Evolutionary conservation across 2,888 invertebrate genomes (phyloP), one percentile per base, ranked within the genome.

Genomic region (Dryobotodes eremita): DNA sequence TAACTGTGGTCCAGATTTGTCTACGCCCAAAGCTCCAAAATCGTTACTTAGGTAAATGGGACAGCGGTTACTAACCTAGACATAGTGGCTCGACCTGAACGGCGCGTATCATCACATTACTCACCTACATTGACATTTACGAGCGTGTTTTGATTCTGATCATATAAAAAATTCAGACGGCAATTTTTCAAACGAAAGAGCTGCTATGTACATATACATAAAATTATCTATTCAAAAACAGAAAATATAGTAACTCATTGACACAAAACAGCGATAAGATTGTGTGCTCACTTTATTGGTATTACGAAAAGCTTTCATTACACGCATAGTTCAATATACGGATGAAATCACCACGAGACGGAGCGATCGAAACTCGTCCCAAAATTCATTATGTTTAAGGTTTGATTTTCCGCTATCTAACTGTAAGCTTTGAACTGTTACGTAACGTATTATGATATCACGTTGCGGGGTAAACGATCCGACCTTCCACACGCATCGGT

Each of bases 401-500:
- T 91, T 91, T 78, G 86, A 80, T 91, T 91, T 92, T 87, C 91
- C 89, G 90, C 91, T 91, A 91, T 85, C 86, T 87, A 88, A 88
- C 87, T 83, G 88, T 90, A 90, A 88, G 88, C 90, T 92, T 90
- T 90, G 92, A 92, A 92, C 91, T 92, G 93, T 95, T 95, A 94
- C 92, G 92, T 93, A 95, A 95, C 92, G 92, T 91, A 91, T n/a
- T 93, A 91, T 89, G 92, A 92, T 95, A 95, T 96, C 92, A 91
- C 90, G 91, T 95, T 94, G 93, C 94, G 88, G 93, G 91, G 95
- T 94, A 95, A 95, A 92, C 92, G 94, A 94, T 95, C 93, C 94
- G 94, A 94, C 94, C 95, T 95, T 94, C 92, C 91, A 83, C 93
- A 95, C 95, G 95, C 95, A 93, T 91, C 92, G 92, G 80, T 92